Evolutionary conservation across 2,888 invertebrate genomes (phyloP).

Genomic region (Ametastegia equiseti): DNA sequence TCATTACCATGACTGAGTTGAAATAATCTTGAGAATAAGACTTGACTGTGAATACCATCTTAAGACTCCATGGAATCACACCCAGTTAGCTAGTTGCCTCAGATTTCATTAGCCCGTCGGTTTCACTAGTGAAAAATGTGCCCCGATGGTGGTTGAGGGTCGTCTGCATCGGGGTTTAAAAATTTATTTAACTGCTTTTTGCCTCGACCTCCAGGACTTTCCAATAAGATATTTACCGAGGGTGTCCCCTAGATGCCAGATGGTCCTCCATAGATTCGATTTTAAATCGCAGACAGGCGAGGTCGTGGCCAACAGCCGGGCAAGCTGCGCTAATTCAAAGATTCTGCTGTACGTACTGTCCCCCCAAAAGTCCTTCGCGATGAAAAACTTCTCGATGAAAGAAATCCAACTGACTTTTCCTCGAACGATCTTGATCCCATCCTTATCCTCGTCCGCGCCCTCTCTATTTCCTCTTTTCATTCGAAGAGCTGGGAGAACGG

Average conservation of each 20-base stretch:
- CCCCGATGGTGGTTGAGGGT: not conserved
- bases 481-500: not conserved
- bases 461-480: not conserved
- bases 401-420: constrained; percentile 2
- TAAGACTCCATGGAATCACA: no score
- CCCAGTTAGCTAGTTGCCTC: no score
- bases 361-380: not conserved
- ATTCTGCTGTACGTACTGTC: constrained; percentile 16
- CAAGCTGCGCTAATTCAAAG: constrained; percentile 6
- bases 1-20: no score
- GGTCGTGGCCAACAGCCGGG: not conserved
- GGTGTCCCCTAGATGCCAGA: not conserved
- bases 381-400: not conserved
- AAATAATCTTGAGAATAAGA: no score
- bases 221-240: constrained; percentile 1
- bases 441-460: not conserved
- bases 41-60: no score
- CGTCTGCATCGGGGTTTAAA: not conserved
- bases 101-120: no score
- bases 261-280: constrained; percentile 17
- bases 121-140: not conserved
- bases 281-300: constrained; percentile 18
- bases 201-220: not conserved
- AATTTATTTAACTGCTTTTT: constrained; percentile 3
- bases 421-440: not conserved